Evolutionary conservation across 2,888 invertebrate species (phyloP).

Genomic region (Serripes groenlandicus): DNA sequence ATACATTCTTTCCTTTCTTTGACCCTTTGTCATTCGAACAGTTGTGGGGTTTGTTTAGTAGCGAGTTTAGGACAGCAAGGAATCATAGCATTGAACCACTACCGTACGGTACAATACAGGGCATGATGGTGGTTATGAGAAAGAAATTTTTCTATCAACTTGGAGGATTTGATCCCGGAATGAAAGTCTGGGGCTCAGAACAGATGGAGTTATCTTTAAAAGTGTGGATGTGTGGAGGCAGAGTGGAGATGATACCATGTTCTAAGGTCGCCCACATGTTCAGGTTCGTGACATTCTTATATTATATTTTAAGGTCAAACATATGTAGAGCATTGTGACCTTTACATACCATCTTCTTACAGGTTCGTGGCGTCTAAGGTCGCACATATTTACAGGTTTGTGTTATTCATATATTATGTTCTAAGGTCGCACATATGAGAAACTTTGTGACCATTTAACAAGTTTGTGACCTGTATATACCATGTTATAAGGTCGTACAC

Average conservation of each 20-base stretch:
- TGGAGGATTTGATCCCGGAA: constrained; percentile 66
- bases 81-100: constrained; percentile 49
- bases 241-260: constrained; percentile 67
- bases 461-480: too few species aligned
- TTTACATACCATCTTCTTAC: too few species aligned
- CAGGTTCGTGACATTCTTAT: too few species aligned
- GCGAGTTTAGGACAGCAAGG: constrained; percentile 27
- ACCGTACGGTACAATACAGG: constrained; percentile 56
- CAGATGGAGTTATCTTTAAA: constrained; percentile 63
- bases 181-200: constrained; percentile 67
- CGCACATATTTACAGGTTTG: too few species aligned
- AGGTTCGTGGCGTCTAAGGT: too few species aligned
- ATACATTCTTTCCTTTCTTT: constrained; percentile 35
- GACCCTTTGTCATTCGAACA: constrained; percentile 48
- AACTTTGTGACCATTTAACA: too few species aligned
- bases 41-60: constrained; percentile 44
- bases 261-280: constrained; percentile 49
- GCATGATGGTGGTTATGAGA: constrained; percentile 59
- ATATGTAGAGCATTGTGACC: too few species aligned
- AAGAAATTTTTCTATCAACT: constrained; percentile 61
- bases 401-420: too few species aligned
- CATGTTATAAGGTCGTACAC: too few species aligned
- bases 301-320: too few species aligned
- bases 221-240: constrained; percentile 68
- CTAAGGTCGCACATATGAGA: too few species aligned